Percentiles rank a stretch among this genome's conserved stretches.
These are phyloP conservation scores for Chlamydotis undulata DNA, from an alignment of 2,113 vertebrate genomes.

Conservation along the genomic window DNA sequence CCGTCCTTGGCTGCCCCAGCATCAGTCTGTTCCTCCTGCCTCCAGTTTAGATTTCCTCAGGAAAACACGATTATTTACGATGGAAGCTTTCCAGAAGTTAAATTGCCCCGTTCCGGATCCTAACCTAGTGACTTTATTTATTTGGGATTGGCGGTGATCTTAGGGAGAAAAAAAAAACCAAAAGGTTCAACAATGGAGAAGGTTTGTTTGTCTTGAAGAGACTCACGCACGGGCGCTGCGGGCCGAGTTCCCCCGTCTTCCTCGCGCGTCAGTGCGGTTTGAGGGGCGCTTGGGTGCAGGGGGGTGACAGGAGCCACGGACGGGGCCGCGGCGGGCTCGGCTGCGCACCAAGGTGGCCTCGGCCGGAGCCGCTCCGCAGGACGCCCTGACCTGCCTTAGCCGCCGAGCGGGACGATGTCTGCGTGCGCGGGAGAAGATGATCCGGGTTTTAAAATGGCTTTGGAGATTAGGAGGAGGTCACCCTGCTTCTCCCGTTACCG, in stretches of 20 bases:
- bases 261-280: background rate
- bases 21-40: background rate
- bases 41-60: background rate
- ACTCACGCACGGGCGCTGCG: accelerated
- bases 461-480: conserved; percentile 55
- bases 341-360: background rate
- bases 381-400: background rate
- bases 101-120: background rate
- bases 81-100: background rate
- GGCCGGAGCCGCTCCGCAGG: background rate
- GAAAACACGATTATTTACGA: background rate
- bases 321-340: accelerated
- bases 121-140: background rate
- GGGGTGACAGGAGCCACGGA: accelerated
- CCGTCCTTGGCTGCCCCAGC: background rate
- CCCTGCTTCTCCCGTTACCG: background rate
- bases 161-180: background rate
- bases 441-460: conserved; percentile 59
- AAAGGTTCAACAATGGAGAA: background rate
- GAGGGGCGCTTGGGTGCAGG: background rate
- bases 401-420: background rate
- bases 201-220: background rate
- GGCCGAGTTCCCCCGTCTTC: accelerated
- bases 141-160: background rate
- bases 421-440: conserved; percentile 6